These are phyloP conservation scores for Bombus waltoni DNA, from an alignment of 1,140 invertebrate species.

Conservation along the genomic window DNA sequence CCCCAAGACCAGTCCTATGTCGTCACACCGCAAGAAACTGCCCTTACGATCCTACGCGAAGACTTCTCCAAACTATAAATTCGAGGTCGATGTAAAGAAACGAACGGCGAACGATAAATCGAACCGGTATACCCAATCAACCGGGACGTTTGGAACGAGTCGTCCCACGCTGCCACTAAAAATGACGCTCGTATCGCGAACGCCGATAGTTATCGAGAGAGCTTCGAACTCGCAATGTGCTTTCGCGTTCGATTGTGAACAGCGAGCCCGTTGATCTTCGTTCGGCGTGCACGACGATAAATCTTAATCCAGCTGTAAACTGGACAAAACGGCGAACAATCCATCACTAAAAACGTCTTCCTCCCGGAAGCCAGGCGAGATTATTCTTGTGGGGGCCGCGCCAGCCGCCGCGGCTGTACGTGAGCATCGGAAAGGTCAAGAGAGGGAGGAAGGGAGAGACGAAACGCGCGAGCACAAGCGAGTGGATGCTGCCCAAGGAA, in stretches of 20 bases:
- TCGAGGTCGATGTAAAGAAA: neutral
- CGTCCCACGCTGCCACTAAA: slow-evolving; percentile 1
- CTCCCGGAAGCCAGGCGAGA: slow-evolving; percentile 55
- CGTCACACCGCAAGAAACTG: too few relatives aligned
- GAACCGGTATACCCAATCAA: neutral
- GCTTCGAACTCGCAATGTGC: neutral
- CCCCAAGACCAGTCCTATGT: too few relatives aligned
- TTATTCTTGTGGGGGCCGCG: slow-evolving; percentile 39
- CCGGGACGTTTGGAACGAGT: neutral
- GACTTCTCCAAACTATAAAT: neutral
- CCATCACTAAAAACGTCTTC: slow-evolving; percentile 63
- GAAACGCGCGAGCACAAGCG: slow-evolving; percentile 25
- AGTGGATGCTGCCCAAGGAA: slow-evolving; percentile 45
- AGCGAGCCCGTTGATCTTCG: too few relatives aligned
- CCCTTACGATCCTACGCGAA: too few relatives aligned
- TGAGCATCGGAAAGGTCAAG: slow-evolving; percentile 61
- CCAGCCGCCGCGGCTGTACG: slow-evolving; percentile 20
- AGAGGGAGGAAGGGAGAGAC: neutral
- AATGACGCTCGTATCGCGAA: neutral
- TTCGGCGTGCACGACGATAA: slow-evolving; percentile 8
- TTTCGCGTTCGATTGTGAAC: slow-evolving; percentile 8
- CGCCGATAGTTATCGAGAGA: neutral
- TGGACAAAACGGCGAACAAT: slow-evolving; percentile 51
- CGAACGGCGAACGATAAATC: neutral
- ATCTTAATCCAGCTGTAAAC: slow-evolving; percentile 38